Conservation (phyloP, 2,888 invertebrate species). For the Pollenia amentaria region DNA sequence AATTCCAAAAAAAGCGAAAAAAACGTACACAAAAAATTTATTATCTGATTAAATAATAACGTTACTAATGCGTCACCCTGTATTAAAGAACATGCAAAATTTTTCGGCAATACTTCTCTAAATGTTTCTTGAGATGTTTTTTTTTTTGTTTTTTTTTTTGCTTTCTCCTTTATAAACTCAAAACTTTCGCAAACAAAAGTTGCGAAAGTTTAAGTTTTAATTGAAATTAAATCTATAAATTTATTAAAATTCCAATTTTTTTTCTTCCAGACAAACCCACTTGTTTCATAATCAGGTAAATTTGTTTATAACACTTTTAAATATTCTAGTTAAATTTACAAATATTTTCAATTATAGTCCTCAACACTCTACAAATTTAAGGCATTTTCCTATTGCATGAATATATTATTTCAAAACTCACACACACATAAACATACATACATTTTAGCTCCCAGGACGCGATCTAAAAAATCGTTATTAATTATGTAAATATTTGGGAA, state of each 20-base stretch:
- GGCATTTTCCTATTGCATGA: constrained; percentile 27
- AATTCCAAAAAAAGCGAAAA: no score
- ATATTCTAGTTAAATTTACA: not conserved
- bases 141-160: no score
- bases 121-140: no score
- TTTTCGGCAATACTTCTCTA: no score
- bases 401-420: not conserved
- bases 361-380: constrained; percentile 2
- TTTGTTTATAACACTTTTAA: not conserved
- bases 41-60: no score
- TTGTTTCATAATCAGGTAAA: not conserved
- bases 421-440: not conserved
- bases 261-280: not conserved
- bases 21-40: no score
- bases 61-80: no score
- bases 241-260: not conserved
- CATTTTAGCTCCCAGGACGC: not conserved
- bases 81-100: no score
- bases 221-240: not conserved
- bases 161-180: no score
- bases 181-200: no score
- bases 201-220: not conserved
- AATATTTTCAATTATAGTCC: not conserved
- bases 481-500: constrained; percentile 24
- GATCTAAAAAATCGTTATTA: constrained; percentile 12